Evolutionary conservation across 2,113 vertebrate species (phyloP), one percentile per base, ranked within the genome.

Genomic region (Anas platyrhynchos): DNA sequence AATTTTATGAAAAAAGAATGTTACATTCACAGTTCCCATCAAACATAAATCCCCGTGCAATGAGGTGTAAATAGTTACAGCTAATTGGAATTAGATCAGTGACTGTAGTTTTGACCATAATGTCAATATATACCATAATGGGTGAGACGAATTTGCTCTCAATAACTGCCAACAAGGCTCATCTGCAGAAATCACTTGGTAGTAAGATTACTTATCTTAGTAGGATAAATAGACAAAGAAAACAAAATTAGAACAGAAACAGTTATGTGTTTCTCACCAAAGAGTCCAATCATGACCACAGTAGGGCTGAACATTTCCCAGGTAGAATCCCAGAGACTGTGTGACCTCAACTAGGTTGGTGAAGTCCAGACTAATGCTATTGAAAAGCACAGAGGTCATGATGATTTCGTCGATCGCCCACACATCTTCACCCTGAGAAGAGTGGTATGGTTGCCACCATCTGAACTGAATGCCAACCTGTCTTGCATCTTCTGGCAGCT

Each of bases 391-490:
- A 11, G 99, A 99, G 22, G 99, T 99, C 99, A 99, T 99, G 96
- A 99, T 99, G 96, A 99, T 99, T 97, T 99, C 99, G 97, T 99
- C 99, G 17, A 99, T 95, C 1, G 99, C 99, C 99, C 99, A 99
- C 6, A 99, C 99, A 13, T 99, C 99, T 74, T 99, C 99, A 2
- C 99, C 98, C 27, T 98, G 99, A 41, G 99, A 99, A 11, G 99
- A 99, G 78, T 99, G 99, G 86, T 99, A 99, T 0, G 99, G 99
- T 95, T 99, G 99, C 99, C 99, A 99, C 99, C 99, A 99, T 89
- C 99, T 98, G 98, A 99, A 99, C 97, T 99, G 99, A 85, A 99
- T 98, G 38, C 99, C 99, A 72, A 99, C 98, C 68, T 98, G 99
- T 84, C 98, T 99, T 31, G 99, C 99, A 20, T 99, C 98, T 20